Evolutionary conservation across 2,797 vertebrate species (phyloP).

Genomic region (Enteromius fasciolatus): DNA sequence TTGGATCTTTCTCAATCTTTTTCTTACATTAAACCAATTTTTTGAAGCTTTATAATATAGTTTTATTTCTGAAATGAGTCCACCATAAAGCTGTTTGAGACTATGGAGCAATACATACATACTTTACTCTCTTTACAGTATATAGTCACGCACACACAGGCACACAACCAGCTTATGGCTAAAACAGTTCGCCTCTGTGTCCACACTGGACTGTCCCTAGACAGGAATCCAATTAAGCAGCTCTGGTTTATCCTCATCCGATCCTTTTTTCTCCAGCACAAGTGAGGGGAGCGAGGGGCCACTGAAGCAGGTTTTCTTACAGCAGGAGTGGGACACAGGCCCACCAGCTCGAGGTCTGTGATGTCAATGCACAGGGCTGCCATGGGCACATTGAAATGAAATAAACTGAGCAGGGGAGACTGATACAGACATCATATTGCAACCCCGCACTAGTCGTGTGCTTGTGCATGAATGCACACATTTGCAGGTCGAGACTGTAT

Average conservation of each 20-base stretch:
- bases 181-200: conserved; percentile 42
- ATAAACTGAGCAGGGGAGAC: neutral
- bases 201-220: conserved; percentile 50
- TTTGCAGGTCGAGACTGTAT: neutral
- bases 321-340: conserved; percentile 55
- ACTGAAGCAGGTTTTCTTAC: conserved; percentile 57
- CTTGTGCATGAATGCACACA: neutral
- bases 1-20: neutral
- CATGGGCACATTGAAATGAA: conserved; percentile 21
- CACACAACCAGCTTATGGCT: conserved; percentile 29
- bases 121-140: too few species aligned
- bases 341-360: conserved; percentile 52
- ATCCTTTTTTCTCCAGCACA: conserved; percentile 54
- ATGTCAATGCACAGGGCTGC: conserved; percentile 48
- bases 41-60: neutral
- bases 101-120: neutral
- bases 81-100: neutral
- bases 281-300: conserved; percentile 41
- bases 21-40: neutral
- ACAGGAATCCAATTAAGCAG: conserved; percentile 62
- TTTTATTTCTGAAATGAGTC: neutral
- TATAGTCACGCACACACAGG: neutral
- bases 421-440: conserved; percentile 43
- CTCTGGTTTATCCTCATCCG: conserved; percentile 56
- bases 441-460: neutral